These are phyloP conservation scores for Zosterops pallidus DNA, from an alignment of 2,113 vertebrate genomes.

Conservation along the genomic window DNA sequence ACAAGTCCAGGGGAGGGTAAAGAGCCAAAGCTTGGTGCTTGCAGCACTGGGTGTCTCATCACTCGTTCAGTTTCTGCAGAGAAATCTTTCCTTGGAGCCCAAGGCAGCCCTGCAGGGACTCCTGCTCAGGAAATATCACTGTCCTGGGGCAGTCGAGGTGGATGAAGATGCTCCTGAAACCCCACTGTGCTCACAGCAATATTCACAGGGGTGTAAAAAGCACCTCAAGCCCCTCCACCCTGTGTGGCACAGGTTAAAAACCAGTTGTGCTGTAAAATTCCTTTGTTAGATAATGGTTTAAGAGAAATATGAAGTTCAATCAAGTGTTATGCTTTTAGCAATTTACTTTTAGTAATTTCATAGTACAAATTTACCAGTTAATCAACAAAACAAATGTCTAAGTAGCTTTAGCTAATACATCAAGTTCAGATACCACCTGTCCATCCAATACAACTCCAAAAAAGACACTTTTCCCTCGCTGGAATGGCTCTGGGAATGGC, in stretches of 20 bases:
- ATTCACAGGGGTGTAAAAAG: neutral
- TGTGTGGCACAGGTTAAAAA: accelerated
- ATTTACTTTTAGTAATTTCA: too few relatives aligned
- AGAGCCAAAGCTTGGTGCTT: neutral
- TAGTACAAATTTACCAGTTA: too few relatives aligned
- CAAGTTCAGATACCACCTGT: too few relatives aligned
- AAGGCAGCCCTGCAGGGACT: neutral
- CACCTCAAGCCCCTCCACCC: neutral
- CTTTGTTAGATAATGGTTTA: too few relatives aligned
- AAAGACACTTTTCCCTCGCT: neutral
- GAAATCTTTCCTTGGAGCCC: neutral
- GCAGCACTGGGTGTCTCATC: neutral
- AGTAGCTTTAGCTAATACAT: too few relatives aligned
- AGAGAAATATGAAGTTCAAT: too few relatives aligned
- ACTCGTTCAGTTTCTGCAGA: accelerated
- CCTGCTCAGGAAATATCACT: accelerated
- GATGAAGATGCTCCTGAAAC: accelerated
- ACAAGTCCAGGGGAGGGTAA: neutral
- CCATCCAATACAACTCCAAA: too few relatives aligned
- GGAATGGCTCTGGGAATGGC: accelerated
- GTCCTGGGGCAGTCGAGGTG: accelerated
- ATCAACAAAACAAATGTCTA: too few relatives aligned
- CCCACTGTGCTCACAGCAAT: neutral
- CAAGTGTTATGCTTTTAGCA: too few relatives aligned
- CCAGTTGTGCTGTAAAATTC: too few relatives aligned